phyloP scores from a whole-genome alignment of 2,113 vertebrate species.

The Herpetotheres cachinnans region DNA sequence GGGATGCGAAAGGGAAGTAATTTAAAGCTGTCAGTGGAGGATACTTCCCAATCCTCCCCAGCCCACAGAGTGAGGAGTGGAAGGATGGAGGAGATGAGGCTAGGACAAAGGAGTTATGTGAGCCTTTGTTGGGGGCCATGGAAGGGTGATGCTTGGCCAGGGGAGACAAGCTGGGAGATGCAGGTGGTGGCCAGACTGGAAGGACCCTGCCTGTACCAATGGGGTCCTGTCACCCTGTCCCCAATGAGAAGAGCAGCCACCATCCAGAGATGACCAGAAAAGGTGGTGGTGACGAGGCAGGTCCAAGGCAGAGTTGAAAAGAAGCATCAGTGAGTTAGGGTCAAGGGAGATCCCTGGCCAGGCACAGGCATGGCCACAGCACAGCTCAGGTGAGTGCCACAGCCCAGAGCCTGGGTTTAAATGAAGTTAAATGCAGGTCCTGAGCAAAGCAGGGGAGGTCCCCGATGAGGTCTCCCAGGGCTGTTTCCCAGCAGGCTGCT shows the following conservation, averaged over 20 bases:
- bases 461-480: not conserved
- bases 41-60: not conserved
- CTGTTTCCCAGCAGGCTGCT: not conserved
- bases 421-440: not conserved
- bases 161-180: accelerated
- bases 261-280: not conserved
- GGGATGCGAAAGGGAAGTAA: not conserved
- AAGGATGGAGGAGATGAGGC: not conserved
- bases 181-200: not conserved
- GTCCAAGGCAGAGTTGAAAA: accelerated
- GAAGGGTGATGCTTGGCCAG: not conserved
- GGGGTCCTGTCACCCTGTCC: not conserved
- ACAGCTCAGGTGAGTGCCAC: no score
- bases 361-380: not conserved
- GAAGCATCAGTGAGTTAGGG: accelerated
- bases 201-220: not conserved
- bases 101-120: not conserved
- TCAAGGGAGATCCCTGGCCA: not conserved
- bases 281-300: accelerated
- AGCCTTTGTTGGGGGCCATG: not conserved
- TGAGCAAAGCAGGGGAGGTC: not conserved
- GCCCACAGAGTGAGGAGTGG: not conserved
- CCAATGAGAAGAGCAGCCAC: not conserved
- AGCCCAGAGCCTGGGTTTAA: not conserved
- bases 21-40: not conserved